Evolutionary conservation across 30 jellyfish, hydroid and myxozoan genomes (phyloP).

Genomic region (Hydractinia echinata): DNA sequence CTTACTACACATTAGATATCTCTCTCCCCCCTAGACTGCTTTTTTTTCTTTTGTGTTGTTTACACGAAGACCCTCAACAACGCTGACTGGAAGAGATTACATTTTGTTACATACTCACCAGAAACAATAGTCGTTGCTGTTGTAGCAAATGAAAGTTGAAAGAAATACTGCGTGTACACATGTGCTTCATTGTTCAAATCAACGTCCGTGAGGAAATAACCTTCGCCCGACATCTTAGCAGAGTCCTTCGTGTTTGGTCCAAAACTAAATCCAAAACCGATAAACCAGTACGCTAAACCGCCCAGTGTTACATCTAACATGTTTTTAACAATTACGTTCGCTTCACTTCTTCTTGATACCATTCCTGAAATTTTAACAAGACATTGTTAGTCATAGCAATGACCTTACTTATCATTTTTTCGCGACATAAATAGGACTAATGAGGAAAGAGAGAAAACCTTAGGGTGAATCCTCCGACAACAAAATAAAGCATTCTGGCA

Average conservation of each 20-base stretch:
- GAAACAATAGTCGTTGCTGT: constrained; percentile 52
- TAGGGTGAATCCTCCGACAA: too few relatives aligned
- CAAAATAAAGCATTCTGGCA: too few relatives aligned
- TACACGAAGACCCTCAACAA: too few relatives aligned
- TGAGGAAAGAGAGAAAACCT: too few relatives aligned
- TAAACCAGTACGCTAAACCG: constrained; percentile 47
- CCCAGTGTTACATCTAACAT: constrained; percentile 36
- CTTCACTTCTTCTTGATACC: constrained; percentile 45
- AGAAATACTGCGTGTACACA: constrained; percentile 32
- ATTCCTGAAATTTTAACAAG: constrained; percentile 23
- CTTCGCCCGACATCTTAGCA: constrained; percentile 26
- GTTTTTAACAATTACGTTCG: constrained; percentile 47
- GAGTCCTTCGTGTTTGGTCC: constrained; percentile 1
- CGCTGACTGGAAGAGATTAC: neutral
- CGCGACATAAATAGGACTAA: too few relatives aligned
- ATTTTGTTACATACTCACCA: neutral
- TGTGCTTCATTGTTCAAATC: constrained; percentile 8
- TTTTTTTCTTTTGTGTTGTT: too few relatives aligned
- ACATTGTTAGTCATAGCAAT: neutral
- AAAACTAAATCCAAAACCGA: constrained; percentile 40
- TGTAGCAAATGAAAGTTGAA: constrained; percentile 52
- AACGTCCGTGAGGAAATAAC: constrained; percentile 25
- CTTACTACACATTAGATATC: too few relatives aligned
- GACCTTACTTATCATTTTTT: too few relatives aligned
- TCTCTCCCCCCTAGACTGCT: too few relatives aligned